Evolutionary conservation across 1,140 invertebrate genomes (phyloP).

Genomic region (Lutraria rhynchaena): DNA sequence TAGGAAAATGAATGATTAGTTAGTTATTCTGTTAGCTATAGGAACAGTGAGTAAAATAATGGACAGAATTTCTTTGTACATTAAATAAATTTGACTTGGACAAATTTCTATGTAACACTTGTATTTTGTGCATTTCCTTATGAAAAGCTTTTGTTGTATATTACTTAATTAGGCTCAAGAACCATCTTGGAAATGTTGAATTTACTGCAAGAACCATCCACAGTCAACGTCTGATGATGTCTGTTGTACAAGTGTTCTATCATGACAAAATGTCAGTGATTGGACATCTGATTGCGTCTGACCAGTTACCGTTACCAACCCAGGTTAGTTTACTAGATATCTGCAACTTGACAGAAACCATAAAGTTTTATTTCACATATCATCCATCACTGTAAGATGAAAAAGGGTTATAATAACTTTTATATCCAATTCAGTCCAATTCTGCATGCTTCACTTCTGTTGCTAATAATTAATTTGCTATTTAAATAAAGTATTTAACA

Average conservation of each 20-base stretch:
- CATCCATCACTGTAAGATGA: too few species aligned
- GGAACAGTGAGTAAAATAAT: neutral
- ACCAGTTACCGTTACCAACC: slow-evolving; percentile 69
- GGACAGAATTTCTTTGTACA: neutral
- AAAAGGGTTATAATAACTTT: too few species aligned
- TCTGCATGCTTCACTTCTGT: too few species aligned
- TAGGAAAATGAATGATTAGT: neutral
- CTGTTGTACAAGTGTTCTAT: slow-evolving; percentile 80
- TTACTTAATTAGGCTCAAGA: slow-evolving; percentile 74
- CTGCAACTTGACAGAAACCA: too few species aligned
- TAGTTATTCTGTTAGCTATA: neutral
- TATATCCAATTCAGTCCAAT: too few species aligned
- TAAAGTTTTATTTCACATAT: too few species aligned
- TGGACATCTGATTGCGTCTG: slow-evolving; percentile 71
- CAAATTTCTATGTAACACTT: neutral
- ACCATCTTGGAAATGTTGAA: slow-evolving; percentile 71
- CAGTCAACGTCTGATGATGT: slow-evolving; percentile 77
- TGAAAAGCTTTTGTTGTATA: too few species aligned
- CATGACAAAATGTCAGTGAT: slow-evolving; percentile 77
- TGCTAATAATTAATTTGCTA: too few species aligned
- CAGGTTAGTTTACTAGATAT: too few species aligned
- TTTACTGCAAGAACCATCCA: slow-evolving; percentile 79
- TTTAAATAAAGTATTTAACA: too few species aligned
- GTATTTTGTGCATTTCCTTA: neutral
- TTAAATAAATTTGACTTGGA: neutral